Evolutionary conservation across 2,888 invertebrate genomes (phyloP).

Genomic region (Philaethria dido): DNA sequence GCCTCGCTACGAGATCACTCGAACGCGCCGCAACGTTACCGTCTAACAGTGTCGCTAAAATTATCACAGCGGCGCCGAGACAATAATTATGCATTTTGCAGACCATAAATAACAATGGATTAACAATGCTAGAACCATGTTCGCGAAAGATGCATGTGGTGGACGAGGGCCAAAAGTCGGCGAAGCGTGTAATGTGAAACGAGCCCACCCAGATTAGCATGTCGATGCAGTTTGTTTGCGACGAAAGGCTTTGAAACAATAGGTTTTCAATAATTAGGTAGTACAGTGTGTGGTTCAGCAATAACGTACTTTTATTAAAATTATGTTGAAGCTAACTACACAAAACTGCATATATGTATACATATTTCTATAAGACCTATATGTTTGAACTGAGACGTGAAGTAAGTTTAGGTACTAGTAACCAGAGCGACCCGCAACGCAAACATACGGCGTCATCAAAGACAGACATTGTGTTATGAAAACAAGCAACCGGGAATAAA

Average conservation of each 20-base stretch:
- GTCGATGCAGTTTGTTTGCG: slow-evolving; percentile 64
- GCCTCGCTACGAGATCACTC: slow-evolving; percentile 54
- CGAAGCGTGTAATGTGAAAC: slow-evolving; percentile 61
- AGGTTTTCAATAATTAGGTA: slow-evolving; percentile 33
- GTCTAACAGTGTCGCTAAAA: slow-evolving; percentile 54
- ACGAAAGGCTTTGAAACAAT: slow-evolving; percentile 49
- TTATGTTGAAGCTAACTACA: neutral
- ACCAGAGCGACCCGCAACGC: slow-evolving; percentile 65
- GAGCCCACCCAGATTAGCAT: slow-evolving; percentile 60
- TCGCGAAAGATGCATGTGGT: slow-evolving; percentile 63
- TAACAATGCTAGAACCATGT: slow-evolving; percentile 63
- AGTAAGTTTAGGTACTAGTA: slow-evolving; percentile 43
- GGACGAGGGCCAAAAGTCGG: slow-evolving; percentile 69
- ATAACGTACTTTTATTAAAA: neutral
- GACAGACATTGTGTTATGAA: slow-evolving; percentile 80
- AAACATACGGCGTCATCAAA: slow-evolving; percentile 76
- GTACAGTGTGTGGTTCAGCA: neutral
- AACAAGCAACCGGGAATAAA: slow-evolving; percentile 79
- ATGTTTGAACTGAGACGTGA: slow-evolving; percentile 16
- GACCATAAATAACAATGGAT: slow-evolving; percentile 71
- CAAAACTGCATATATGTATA: neutral
- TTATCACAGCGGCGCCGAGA: slow-evolving; percentile 53
- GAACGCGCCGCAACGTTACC: slow-evolving; percentile 55
- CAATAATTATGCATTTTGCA: slow-evolving; percentile 52
- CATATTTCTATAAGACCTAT: slow-evolving; percentile 11